Percentiles rank a stretch among this genome's conserved stretches.
phyloP scores from a whole-genome alignment of 1,140 invertebrate genomes.

The Leptinotarsa lineolata region DNA sequence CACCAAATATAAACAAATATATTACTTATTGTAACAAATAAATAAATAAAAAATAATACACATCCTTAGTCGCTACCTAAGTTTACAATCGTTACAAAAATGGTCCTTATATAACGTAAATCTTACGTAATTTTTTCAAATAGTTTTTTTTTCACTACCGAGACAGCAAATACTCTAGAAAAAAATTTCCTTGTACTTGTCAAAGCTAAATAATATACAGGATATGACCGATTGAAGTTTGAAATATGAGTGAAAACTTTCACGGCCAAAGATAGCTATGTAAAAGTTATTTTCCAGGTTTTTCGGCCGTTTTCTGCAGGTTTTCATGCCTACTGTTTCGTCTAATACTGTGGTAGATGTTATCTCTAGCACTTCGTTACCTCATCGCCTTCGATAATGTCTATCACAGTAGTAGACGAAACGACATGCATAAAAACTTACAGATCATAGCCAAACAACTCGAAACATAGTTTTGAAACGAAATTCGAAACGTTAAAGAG shows the following conservation, averaged over 20 bases:
- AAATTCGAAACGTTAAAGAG: too few relatives aligned
- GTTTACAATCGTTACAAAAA: conserved; percentile 16
- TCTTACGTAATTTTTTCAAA: neutral
- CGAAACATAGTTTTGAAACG: neutral
- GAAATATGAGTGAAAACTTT: neutral
- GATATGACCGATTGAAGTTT: neutral
- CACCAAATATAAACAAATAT: conserved; percentile 24
- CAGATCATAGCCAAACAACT: too few relatives aligned
- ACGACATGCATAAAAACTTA: too few relatives aligned
- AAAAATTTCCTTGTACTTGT: conserved; percentile 1
- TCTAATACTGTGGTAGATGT: neutral
- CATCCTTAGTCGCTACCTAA: conserved; percentile 10
- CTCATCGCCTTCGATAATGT: too few relatives aligned
- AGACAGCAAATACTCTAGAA: conserved; percentile 11
- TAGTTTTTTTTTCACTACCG: neutral
- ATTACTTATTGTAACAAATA: conserved; percentile 28
- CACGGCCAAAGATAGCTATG: too few relatives aligned
- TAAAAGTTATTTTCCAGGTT: neutral
- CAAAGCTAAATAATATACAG: neutral
- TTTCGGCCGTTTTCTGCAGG: neutral
- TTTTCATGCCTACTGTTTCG: neutral
- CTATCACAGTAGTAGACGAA: too few relatives aligned
- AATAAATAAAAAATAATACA: conserved; percentile 29
- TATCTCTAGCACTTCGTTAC: too few relatives aligned
- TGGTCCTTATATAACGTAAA: neutral